phyloP scores from a whole-genome alignment of 2,888 invertebrate genomes.

The Pheosia gnoma region DNA sequence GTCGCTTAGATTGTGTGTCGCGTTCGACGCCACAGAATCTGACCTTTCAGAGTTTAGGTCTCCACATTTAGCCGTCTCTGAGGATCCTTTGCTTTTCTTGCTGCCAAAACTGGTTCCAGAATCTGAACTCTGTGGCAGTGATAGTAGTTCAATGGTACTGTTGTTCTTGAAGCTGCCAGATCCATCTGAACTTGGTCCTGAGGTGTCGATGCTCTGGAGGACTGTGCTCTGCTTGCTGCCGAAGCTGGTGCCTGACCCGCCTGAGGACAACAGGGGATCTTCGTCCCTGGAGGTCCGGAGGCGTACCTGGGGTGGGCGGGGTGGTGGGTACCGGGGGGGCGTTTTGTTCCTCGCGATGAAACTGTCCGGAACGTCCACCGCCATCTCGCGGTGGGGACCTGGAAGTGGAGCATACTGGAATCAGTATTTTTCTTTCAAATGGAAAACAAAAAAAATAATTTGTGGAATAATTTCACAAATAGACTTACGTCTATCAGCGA shows the following conservation, averaged over 20 bases:
- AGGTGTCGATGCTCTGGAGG: constrained; percentile 65
- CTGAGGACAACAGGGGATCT: constrained; percentile 78
- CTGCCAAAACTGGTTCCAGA: constrained; percentile 73
- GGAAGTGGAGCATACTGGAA: constrained; percentile 47
- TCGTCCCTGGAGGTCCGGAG: constrained; percentile 75
- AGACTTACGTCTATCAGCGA: no score
- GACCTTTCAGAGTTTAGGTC: constrained; percentile 66
- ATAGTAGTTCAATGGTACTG: constrained; percentile 69
- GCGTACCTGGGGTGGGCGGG: constrained; percentile 88
- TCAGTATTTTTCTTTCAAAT: constrained; percentile 4
- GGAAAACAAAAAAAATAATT: no score
- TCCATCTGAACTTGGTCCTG: constrained; percentile 70
- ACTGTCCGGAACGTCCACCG: constrained; percentile 98
- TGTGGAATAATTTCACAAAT: no score
- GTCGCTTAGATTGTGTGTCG: constrained; percentile 66
- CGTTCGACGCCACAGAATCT: constrained; percentile 66
- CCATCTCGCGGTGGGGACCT: constrained; percentile 98
- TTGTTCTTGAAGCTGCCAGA: constrained; percentile 75
- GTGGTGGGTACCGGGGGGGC: constrained; percentile 95
- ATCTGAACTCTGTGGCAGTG: constrained; percentile 74
- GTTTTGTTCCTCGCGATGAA: constrained; percentile 96
- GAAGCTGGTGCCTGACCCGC: constrained; percentile 75
- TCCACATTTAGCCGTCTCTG: constrained; percentile 75
- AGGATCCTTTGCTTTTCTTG: constrained; percentile 75
- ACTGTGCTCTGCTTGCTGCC: constrained; percentile 76